Conservation (phyloP, 2,113 vertebrate species). For the Perca fluviatilis region DNA sequence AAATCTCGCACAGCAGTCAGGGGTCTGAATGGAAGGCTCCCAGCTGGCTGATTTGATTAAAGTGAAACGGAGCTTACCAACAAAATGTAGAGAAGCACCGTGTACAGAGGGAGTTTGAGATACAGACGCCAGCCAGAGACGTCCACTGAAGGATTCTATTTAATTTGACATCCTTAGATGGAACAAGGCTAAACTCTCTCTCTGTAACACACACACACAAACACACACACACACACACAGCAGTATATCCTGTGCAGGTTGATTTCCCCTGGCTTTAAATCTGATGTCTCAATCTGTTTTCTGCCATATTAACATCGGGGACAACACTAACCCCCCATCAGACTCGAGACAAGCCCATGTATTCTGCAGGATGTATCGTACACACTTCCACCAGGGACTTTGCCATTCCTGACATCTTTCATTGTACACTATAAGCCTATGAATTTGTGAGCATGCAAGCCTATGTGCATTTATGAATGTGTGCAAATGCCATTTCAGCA, state of each 20-base stretch:
- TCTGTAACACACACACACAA: not conserved
- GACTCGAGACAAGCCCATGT: conserved; percentile 53
- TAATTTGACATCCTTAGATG: conserved; percentile 44
- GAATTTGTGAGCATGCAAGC: conserved; percentile 63
- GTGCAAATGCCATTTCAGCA: conserved; percentile 80
- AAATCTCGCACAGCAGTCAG: conserved; percentile 40
- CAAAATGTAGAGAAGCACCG: conserved; percentile 31
- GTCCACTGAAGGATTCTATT: conserved; percentile 43
- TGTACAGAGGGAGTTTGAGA: conserved; percentile 40
- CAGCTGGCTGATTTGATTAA: conserved; percentile 72
- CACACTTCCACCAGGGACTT: conserved; percentile 65
- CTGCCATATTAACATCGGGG: conserved; percentile 73
- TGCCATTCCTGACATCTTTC: conserved; percentile 69
- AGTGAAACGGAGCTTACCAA: conserved; percentile 57
- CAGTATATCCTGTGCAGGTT: conserved; percentile 58
- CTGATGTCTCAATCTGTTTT: conserved; percentile 79
- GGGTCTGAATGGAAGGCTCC: conserved; percentile 51
- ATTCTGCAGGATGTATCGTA: conserved; percentile 60
- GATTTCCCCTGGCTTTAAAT: conserved; percentile 74
- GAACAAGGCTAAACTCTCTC: conserved; percentile 1
- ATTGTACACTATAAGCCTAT: conserved; percentile 67
- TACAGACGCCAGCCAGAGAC: conserved; percentile 43
- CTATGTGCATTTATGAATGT: conserved; percentile 31
- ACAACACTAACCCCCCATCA: conserved; percentile 63
- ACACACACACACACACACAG: conserved; percentile 27